A percentile compares a stretch with the other conserved stretches of the same genome.
Conservation (phyloP, 1,140 invertebrate species). For the Eubasilissa regina region DNA sequence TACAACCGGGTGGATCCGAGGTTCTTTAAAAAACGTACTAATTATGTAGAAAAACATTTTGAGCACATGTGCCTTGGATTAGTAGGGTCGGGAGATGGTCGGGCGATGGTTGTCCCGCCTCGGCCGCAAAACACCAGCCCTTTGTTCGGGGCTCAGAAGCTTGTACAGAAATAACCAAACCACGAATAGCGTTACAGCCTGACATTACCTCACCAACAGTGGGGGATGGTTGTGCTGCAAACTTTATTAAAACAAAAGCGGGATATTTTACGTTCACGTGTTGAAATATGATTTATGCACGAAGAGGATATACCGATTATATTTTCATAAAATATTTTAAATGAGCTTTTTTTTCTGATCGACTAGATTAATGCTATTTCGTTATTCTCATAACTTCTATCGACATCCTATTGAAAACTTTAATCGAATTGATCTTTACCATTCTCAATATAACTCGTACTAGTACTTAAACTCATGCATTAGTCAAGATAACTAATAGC, state of each 20-base stretch:
- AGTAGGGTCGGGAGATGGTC: neutral
- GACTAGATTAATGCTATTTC: no score
- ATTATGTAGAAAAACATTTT: slow-evolving; percentile 33
- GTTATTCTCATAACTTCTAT: no score
- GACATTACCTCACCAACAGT: slow-evolving; percentile 19
- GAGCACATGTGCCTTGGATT: neutral
- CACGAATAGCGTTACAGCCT: slow-evolving; percentile 7
- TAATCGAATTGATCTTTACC: no score
- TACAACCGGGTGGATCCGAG: neutral
- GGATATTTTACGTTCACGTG: neutral
- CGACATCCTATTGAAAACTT: no score
- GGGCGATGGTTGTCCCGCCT: neutral
- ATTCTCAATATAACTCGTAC: no score
- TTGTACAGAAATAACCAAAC: slow-evolving; percentile 30
- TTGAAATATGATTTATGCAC: neutral
- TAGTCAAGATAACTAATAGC: no score
- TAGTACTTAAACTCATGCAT: no score
- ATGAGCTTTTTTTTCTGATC: no score
- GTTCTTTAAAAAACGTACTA: neutral
- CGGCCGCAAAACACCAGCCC: slow-evolving; percentile 18
- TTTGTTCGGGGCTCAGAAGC: slow-evolving; percentile 13
- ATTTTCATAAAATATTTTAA: no score
- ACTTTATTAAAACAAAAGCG: slow-evolving; percentile 16
- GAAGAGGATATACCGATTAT: no score
- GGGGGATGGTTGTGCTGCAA: neutral